Percentiles rank a stretch among this genome's conserved stretches.
Evolutionary conservation across 2,888 invertebrate species (phyloP).

Genomic region (Argyra leucocephala): DNA sequence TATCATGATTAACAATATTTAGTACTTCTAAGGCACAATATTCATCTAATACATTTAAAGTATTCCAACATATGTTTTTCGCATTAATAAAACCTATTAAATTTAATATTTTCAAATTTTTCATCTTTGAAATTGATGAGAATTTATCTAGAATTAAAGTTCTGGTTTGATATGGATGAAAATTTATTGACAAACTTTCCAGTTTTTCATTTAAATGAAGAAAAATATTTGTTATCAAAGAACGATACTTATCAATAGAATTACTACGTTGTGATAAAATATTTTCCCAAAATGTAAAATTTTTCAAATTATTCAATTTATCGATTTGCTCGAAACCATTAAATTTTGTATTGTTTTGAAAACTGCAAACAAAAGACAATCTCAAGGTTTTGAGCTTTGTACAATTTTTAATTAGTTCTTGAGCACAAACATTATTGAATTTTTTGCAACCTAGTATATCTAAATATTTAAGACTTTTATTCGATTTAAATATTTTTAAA

Average conservation of each 20-base stretch:
- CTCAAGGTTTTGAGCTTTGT: not conserved
- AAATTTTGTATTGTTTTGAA: not conserved
- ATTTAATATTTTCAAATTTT: not conserved
- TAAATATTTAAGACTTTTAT: not conserved
- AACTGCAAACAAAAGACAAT: not conserved
- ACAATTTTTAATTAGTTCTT: not conserved
- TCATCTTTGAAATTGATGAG: not conserved
- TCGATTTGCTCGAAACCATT: not conserved
- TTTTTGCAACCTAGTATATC: conserved; percentile 1
- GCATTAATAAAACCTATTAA: not conserved
- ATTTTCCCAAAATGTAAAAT: conserved; percentile 3
- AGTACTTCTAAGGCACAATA: not conserved
- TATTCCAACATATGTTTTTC: not conserved
- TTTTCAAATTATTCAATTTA: not conserved
- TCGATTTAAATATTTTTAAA: not conserved
- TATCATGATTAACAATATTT: conserved; percentile 1
- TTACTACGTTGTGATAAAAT: not conserved
- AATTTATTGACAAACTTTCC: not conserved
- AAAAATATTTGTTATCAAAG: not conserved
- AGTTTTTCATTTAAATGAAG: not conserved
- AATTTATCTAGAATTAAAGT: not conserved
- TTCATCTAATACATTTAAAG: not conserved
- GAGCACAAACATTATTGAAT: not conserved
- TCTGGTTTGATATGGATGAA: conserved; percentile 3
- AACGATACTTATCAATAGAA: not conserved